Percentiles rank a stretch among this genome's conserved stretches.
Conservation (phyloP, 2,113 vertebrate species). For the Electrona antarctica region DNA sequence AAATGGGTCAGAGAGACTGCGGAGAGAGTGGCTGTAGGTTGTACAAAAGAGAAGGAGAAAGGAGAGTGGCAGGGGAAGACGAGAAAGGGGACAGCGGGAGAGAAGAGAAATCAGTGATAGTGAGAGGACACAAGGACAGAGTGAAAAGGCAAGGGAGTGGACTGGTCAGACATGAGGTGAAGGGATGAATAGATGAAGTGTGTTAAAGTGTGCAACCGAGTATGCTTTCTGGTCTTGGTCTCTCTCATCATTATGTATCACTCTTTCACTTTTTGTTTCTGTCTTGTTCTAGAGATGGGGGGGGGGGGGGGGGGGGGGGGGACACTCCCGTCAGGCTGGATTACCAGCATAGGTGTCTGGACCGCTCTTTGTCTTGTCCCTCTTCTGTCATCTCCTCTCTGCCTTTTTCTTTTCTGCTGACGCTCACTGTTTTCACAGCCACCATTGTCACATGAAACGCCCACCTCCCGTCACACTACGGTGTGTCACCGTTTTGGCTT, state of each 20-base stretch:
- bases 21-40: not conserved
- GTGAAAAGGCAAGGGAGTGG: not conserved
- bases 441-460: too few species aligned
- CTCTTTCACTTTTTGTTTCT: too few species aligned
- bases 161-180: not conserved
- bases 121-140: not conserved
- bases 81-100: not conserved
- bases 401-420: not conserved
- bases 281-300: not conserved
- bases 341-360: not conserved
- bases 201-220: too few species aligned
- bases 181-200: not conserved
- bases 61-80: not conserved
- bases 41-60: not conserved
- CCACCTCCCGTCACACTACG: too few species aligned
- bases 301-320: not conserved
- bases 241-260: too few species aligned
- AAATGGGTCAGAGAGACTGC: constrained; percentile 74
- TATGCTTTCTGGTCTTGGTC: too few species aligned
- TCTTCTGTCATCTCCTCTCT: not conserved
- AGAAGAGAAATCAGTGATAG: not conserved
- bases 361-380: not conserved
- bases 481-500: not conserved
- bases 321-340: not conserved
- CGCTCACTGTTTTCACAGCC: too few species aligned